phyloP scores from a whole-genome alignment of 2,797 vertebrate genomes.

The Ispidina lecontei region DNA sequence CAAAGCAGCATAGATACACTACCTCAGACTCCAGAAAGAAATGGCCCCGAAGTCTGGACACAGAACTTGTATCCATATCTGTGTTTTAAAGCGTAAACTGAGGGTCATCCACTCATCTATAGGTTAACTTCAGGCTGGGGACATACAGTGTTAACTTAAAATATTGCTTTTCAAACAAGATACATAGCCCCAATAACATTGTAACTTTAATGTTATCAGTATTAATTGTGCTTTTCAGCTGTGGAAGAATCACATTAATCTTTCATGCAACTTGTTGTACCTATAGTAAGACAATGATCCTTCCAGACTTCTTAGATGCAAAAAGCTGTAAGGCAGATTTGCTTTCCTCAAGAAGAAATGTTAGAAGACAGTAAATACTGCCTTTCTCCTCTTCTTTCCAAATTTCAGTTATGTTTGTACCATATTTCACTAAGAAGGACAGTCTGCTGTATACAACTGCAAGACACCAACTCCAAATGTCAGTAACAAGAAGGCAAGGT shows the following conservation, averaged over 20 bases:
- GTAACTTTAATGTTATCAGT: not conserved
- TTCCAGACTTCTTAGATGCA: not conserved
- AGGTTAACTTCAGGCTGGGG: not conserved
- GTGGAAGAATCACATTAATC: not conserved
- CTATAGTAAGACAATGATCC: not conserved
- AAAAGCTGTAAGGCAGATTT: not conserved
- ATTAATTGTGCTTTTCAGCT: not conserved
- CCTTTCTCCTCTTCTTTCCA: not conserved
- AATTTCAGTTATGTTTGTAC: not conserved
- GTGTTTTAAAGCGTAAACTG: not conserved
- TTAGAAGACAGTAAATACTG: not conserved
- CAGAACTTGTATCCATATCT: not conserved
- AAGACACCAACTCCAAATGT: not conserved
- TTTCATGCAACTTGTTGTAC: not conserved
- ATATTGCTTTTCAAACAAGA: not conserved
- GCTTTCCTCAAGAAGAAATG: not conserved
- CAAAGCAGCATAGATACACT: too few species aligned
- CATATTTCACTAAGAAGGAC: not conserved
- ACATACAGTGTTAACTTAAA: not conserved
- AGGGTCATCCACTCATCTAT: fast-evolving
- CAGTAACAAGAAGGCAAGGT: not conserved
- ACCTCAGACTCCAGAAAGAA: too few species aligned
- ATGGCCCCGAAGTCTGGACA: not conserved
- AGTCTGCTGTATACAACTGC: not conserved
- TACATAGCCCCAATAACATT: not conserved